Evolutionary conservation across 2,113 vertebrate species (phyloP).

Genomic region (Etheostoma cragini): DNA sequence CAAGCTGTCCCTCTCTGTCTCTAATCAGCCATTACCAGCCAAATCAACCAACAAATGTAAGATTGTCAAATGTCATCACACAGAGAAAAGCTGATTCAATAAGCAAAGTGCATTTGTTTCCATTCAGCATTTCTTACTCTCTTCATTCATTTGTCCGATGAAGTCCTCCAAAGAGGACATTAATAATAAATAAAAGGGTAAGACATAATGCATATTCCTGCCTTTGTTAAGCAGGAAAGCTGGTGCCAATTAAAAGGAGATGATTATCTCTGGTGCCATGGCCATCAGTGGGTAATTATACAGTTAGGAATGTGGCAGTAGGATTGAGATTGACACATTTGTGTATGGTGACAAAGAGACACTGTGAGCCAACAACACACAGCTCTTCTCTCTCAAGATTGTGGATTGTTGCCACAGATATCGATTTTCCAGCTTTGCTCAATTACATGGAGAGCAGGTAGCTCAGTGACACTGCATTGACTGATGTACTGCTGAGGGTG

Average conservation of each 20-base stretch:
- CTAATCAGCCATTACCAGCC: not conserved
- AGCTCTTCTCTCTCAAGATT: conserved; percentile 34
- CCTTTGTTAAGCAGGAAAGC: conserved; percentile 43
- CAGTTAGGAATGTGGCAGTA: conserved; percentile 44
- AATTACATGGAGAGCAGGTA: conserved; percentile 65
- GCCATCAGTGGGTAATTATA: conserved; percentile 58
- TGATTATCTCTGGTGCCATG: conserved; percentile 40
- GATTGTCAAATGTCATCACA: conserved; percentile 2
- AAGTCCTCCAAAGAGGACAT: conserved; percentile 46
- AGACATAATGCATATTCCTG: conserved; percentile 28
- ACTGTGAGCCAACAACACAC: conserved; percentile 47
- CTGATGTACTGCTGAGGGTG: conserved; percentile 39
- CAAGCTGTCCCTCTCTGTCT: not conserved
- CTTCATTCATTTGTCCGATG: conserved; percentile 36
- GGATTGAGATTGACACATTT: conserved; percentile 63
- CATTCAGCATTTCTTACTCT: conserved; percentile 39
- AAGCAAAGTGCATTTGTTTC: conserved; percentile 36
- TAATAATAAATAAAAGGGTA: conserved; percentile 55
- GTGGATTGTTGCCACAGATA: conserved; percentile 60
- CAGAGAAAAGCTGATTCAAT: conserved; percentile 41
- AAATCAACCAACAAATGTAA: conserved; percentile 23
- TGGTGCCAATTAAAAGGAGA: conserved; percentile 40
- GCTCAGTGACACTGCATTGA: conserved; percentile 55
- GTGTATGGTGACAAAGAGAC: conserved; percentile 56
- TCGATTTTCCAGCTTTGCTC: conserved; percentile 74